Evolutionary conservation across 2,113 vertebrate genomes (phyloP), one percentile per base, ranked within the genome.

Genomic region (Bubo blakistoni): DNA sequence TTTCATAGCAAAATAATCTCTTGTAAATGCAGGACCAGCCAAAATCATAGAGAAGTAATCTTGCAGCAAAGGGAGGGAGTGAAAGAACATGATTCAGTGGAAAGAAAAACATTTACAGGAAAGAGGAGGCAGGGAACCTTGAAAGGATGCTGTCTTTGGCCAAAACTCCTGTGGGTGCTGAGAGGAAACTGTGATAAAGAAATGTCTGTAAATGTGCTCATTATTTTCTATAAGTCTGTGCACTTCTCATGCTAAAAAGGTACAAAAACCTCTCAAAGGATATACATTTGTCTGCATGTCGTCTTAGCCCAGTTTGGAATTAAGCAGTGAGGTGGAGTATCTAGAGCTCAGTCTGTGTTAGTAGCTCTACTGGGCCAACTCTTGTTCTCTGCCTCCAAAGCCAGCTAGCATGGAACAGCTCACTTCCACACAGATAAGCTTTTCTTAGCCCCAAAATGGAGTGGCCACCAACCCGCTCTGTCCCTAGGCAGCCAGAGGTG

Each of bases 101-200:
- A 92, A 96, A 97, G 78, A 87, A 93, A 95, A 96, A 92, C 88
- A 88, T 78, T 92, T 86, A 38, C 38, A 90, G 26, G 72, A 86
- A 95, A 86, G 71, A 97, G 30, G 58, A 94, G 63, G 86, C 22
- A 46, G 40, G 8, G 46, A 94, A 92, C 79, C 83, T 83, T 92
- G 72, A 94, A 95, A 95, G 76, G 63, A 78, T 90, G 72, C 46
- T 94, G 55, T 78, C 72, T 94, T 91, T 94, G 80, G 88, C 91
- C 59, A 78, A 73, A 95, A 66, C 21, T 89, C 38, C 57, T 70
- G 42, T 32, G 25, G 73, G 11, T 40, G 49, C 19, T 78, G 38
- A 88, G 61, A 70, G 59, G 46, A 96, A 94, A 83, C 44, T 5
- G 2, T 1, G 15, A 94, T 86, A 86, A 88, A 86, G 30, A 83